These are phyloP conservation scores for Cnemophilus loriae DNA, from an alignment of 2,113 vertebrate genomes.

Conservation along the genomic window DNA sequence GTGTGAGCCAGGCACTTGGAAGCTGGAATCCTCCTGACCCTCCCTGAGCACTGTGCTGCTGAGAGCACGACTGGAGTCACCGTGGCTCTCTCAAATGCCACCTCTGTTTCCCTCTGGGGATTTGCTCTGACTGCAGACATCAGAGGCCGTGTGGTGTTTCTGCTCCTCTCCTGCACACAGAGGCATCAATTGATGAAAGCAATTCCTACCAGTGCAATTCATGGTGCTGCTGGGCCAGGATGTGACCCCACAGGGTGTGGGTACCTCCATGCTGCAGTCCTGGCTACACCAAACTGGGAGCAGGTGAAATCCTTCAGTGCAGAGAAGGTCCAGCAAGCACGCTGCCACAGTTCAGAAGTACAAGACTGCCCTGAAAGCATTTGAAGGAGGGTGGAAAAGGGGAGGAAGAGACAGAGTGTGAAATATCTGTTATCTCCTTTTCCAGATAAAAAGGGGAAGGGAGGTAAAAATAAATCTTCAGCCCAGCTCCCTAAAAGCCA, in stretches of 20 bases:
- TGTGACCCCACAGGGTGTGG: neutral
- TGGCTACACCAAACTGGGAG: neutral
- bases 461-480: neutral
- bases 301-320: neutral
- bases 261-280: neutral
- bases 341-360: neutral
- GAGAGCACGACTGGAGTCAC: neutral
- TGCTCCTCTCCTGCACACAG: neutral
- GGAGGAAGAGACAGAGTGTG: neutral
- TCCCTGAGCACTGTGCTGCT: neutral
- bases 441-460: neutral
- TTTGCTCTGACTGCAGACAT: neutral
- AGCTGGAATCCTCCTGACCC: neutral
- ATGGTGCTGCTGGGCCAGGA: neutral
- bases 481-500: neutral
- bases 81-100: fast-evolving
- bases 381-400: neutral
- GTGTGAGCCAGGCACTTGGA: neutral
- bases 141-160: neutral
- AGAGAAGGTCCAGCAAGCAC: neutral
- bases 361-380: neutral
- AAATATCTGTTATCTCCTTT: neutral
- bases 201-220: neutral
- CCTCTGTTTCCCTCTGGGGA: neutral
- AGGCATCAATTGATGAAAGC: neutral